Evolutionary conservation across 1,140 invertebrate species (phyloP).

Genomic region (Mycetomoellerius zeteki): DNA sequence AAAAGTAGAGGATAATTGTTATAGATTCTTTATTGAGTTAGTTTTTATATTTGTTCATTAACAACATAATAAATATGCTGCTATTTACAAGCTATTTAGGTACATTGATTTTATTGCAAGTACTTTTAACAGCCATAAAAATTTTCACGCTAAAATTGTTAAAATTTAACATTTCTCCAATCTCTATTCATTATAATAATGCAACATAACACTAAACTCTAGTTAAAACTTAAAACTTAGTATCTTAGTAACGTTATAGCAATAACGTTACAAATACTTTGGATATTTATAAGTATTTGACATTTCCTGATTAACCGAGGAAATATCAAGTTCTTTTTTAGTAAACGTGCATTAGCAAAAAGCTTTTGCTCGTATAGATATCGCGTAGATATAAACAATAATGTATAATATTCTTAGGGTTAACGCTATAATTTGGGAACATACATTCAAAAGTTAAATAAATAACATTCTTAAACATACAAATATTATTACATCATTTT

Average conservation of each 20-base stretch:
- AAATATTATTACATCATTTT: constrained; percentile 40
- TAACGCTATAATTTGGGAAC: background rate
- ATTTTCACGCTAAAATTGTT: constrained; percentile 58
- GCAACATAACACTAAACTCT: constrained; percentile 45
- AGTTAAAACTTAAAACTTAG: constrained; percentile 25
- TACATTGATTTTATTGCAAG: constrained; percentile 71
- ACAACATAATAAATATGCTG: constrained; percentile 64
- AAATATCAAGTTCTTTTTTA: constrained; percentile 35
- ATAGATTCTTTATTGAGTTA: constrained; percentile 68
- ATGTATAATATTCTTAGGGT: constrained; percentile 18
- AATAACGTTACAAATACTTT: constrained; percentile 48
- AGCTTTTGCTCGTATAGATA: constrained; percentile 38
- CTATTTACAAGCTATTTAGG: constrained; percentile 68
- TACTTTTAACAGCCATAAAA: constrained; percentile 69
- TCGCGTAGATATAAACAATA: background rate
- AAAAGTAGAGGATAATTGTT: constrained; percentile 34
- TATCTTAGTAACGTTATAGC: background rate
- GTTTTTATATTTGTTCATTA: constrained; percentile 54
- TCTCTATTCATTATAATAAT: constrained; percentile 40
- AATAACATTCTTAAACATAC: constrained; percentile 47
- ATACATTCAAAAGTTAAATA: constrained; percentile 48
- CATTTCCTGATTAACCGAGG: constrained; percentile 12
- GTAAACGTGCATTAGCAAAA: constrained; percentile 42
- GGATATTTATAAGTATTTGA: constrained; percentile 55
- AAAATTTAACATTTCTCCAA: constrained; percentile 46